Evolutionary conservation across 2,113 vertebrate species (phyloP).

Genomic region (Phodopus roborovskii): DNA sequence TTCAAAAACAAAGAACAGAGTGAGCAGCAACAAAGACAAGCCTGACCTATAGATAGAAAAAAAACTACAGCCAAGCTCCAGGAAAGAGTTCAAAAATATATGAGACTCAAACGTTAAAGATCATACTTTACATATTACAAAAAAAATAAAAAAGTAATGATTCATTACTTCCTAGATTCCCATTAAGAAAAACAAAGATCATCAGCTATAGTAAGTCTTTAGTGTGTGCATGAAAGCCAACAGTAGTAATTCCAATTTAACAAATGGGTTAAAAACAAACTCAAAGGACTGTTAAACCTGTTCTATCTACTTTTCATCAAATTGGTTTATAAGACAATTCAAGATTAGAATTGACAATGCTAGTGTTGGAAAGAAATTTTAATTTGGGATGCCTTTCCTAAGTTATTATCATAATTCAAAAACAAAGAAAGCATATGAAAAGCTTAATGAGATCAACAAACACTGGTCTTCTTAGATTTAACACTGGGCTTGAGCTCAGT

Average conservation of each 20-base stretch:
- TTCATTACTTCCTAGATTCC: background rate
- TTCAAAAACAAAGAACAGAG: constrained; percentile 67
- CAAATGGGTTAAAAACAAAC: constrained; percentile 45
- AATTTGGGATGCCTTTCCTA: background rate
- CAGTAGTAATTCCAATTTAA: constrained; percentile 16
- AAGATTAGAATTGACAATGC: background rate
- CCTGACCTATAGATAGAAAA: background rate
- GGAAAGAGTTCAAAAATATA: constrained; percentile 19
- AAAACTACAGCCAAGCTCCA: background rate
- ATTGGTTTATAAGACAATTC: background rate
- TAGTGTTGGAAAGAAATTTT: background rate
- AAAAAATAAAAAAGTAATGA: background rate
- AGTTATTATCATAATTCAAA: background rate
- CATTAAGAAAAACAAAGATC: background rate
- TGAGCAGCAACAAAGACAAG: background rate
- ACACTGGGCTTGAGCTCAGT: background rate
- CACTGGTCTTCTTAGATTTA: rapidly evolving
- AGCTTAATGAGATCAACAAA: background rate
- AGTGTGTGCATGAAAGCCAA: background rate
- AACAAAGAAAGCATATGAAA: background rate
- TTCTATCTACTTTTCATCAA: background rate
- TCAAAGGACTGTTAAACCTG: constrained; percentile 14
- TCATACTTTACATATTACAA: background rate
- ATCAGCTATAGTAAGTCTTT: background rate
- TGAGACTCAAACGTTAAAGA: constrained; percentile 32